Evolutionary conservation across 2,113 vertebrate species (phyloP), one percentile per base, ranked within the genome.

Genomic region (Rhegmatorhina hoffmannsi): DNA sequence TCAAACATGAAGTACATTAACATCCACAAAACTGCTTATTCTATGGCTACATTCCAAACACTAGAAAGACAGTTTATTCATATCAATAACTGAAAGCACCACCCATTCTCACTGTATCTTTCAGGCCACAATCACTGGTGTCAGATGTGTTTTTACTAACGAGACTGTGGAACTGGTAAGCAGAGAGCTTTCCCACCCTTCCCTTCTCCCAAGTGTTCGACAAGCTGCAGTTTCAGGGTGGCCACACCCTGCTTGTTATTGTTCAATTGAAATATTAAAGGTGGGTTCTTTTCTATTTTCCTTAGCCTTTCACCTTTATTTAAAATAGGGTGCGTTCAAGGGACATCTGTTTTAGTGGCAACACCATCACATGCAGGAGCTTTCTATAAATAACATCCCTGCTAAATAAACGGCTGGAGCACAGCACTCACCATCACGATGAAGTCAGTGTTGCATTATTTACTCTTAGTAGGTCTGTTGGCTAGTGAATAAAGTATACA

Each of bases 201-300:
- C 98, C 97, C 97, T 93, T 96, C 96, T 98, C 96, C 96, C 96
- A 94, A 87, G 93, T 91, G 90, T 95, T 95, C 8, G 93, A 95
- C 88, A 88, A 94, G 96, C 84, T 63, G 58, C 26, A 17, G 75
- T 76, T 92, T 92, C 79, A 84, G 63, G 68, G 77, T 18, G 40
- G 85, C 95, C 96, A 95, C 97, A 95, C 98, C 98, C 97, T 94
- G 91, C 86, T 92, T 89, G 69, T 97, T 97, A 98, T 98, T 98
- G 98, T 98, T 83, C 82, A 91, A 84, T 81, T 95, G 74, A 75
- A 92, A 87, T 97, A 94, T 97, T 92, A 96, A 92, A 97, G 91
- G 91, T 93, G 92, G 90, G 69, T 75, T 82, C 80, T 87, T 77
- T 89, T 87, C 40, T 92, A 75, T 92, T 95, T 96, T 96, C 89